Percentiles rank a stretch among this genome's conserved stretches.
These are phyloP conservation scores for Torymus texanus DNA, from an alignment of 2,888 invertebrate species.

Conservation along the genomic window DNA sequence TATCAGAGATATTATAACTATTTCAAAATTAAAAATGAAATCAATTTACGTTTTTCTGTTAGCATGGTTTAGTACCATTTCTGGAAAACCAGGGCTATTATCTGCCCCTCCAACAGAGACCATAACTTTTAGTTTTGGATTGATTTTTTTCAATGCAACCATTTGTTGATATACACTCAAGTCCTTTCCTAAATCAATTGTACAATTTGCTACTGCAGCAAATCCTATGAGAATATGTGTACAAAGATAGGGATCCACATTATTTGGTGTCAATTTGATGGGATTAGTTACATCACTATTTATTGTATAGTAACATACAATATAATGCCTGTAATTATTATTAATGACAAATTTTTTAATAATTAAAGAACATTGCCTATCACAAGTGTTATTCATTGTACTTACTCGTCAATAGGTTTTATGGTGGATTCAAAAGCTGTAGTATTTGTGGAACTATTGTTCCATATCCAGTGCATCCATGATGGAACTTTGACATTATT, in stretches of 20 bases:
- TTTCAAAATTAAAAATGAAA: constrained; percentile 5
- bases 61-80: constrained; percentile 84
- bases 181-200: constrained; percentile 77
- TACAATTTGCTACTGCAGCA: constrained; percentile 80
- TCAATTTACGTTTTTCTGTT: constrained; percentile 79
- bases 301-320: constrained; percentile 85
- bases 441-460: constrained; percentile 34
- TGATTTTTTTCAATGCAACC: constrained; percentile 78
- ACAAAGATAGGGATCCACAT: constrained; percentile 84
- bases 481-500: constrained; percentile 50
- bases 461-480: constrained; percentile 54
- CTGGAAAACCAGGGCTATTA: constrained; percentile 79
- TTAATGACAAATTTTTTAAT: too few relatives aligned
- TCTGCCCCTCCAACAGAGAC: constrained; percentile 83
- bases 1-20: background rate
- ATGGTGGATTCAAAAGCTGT: constrained; percentile 43
- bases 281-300: constrained; percentile 73
- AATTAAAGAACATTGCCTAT: too few relatives aligned
- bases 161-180: too few relatives aligned
- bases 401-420: constrained; percentile 51
- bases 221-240: constrained; percentile 90
- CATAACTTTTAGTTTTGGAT: constrained; percentile 84
- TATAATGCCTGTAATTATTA: constrained; percentile 62
- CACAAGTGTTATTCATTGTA: background rate
- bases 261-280: constrained; percentile 76